Base-by-base conservation (phyloP, 2,113 vertebrate species). In the Cygnus buccinator region DNA sequence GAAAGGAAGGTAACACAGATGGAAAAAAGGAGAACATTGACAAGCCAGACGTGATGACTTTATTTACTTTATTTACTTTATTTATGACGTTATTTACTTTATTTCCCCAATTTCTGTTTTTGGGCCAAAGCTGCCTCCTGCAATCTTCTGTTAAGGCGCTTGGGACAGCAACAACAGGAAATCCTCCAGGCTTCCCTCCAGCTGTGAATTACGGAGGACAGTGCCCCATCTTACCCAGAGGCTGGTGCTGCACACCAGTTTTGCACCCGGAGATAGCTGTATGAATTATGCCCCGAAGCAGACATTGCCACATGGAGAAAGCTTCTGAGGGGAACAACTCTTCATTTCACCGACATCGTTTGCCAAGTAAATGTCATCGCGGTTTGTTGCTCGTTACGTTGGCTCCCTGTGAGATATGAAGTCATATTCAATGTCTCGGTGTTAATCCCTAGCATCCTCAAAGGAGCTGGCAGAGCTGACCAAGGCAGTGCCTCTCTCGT, bases 371-470 rank as follows among this genome's bases (percentile, higher is more conserved):
- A 43, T 91, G 67, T 88, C 82, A 71, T 15, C 0, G 0, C 4
- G 10, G 74, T 66, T 84, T 78, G 52, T 85, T 71, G 67, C 73
- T 90, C 28, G 41, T 70, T 89, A 84, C 1, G 0, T 22, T 91
- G 75, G 26, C 67, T 94, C 33, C 55, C 62, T 0, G 0, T 93
- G 85, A 94, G 96, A 89, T 77, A 79, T 7, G 39, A 74, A 90
- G 31, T 87, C 33, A 29, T 76, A 80, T 82, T 85, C 79, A 87
- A 41, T 65, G 73, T 89, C 87, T 94, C n/a, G 23, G 29, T 79
- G 39, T 92, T 95, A 89, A 89, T 92, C 66, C 87, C 66, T 71
- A 82, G 50, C 21, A 90, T 88, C 46, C 73, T 72, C 57, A 75
- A 89, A 81, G n/a, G 55, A 82, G 41, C 84, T 91, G 76, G 82